Evolutionary conservation across 1,140 invertebrate genomes (phyloP), one percentile per base, ranked within the genome.

Genomic region (Agrilus planipennis): DNA sequence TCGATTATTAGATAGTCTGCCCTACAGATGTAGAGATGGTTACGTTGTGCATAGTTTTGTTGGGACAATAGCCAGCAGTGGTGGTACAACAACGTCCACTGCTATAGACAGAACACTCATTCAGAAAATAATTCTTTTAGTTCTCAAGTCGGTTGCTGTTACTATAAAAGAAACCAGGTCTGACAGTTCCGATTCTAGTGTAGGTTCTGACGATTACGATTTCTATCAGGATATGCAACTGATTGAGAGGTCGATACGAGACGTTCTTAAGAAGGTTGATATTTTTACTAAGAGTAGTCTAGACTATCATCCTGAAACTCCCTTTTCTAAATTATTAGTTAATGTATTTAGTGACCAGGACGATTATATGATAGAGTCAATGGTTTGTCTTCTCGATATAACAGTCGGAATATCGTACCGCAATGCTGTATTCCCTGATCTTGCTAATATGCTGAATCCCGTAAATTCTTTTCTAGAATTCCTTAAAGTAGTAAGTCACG

Each of bases 341-440:
- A 82, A 86, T 56, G 64, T 92, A 28, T 90, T 92, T 55, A 77
- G 79, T 47, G 86, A 91, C 63, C 87, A 91, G 62, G 88, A 92
- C 58, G 88, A 92, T 59, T 86, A 85, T 49, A 60, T 92, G 36
- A 83, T 91, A 17, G 89, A 91, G 67, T 81, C 83, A n/a, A 87
- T 92, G 84, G 81, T 91, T 1, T 91, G 87, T 61, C 86, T 83
- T 27, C 62, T 91, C 20, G 87, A 91, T 60, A 86, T 89, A 18
- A 84, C 81, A 3, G 77, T 84, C 28, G 86, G 84, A 34, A 75
- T 89, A 15, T 84, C 82, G 17, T 84, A 84, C 53, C 73, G 83
- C 30, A 81, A 84, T 53, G 81, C 81, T 4, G 73, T 79, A 16
- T 81, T 80, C 49, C 79, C 79, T 19, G 80, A 84, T 54, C 66